Conservation (phyloP, 2,888 invertebrate genomes). For the Elegia similella region DNA sequence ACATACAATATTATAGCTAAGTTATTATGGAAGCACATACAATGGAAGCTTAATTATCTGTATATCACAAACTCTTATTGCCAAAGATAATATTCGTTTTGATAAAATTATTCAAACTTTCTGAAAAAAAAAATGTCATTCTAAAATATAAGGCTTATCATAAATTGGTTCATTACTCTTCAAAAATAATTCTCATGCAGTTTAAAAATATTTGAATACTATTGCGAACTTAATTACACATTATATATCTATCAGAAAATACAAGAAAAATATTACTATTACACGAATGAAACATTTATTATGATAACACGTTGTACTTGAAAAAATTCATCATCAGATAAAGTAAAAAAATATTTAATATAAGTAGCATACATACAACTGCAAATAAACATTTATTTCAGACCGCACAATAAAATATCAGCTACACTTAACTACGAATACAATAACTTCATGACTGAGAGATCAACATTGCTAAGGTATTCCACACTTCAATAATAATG, state of each 20-base stretch:
- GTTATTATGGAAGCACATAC: slow-evolving; percentile 16
- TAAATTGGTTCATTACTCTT: slow-evolving; percentile 3
- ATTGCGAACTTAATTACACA: neutral
- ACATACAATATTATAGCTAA: slow-evolving; percentile 1
- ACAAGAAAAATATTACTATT: slow-evolving; percentile 12
- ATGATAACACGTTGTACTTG: neutral
- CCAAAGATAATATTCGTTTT: slow-evolving; percentile 3
- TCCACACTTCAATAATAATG: neutral
- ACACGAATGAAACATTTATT: slow-evolving; percentile 14
- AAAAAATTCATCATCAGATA: neutral
- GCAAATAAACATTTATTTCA: neutral
- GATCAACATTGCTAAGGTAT: slow-evolving; percentile 1
- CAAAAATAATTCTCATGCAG: neutral
- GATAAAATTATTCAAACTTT: neutral
- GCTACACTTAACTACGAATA: neutral
- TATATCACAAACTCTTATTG: slow-evolving; percentile 13
- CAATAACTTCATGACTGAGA: neutral
- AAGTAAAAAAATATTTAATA: neutral
- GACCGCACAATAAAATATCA: neutral
- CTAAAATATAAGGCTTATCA: neutral
- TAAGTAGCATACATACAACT: neutral
- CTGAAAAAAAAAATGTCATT: neutral
- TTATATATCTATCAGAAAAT: neutral
- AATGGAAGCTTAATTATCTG: slow-evolving; percentile 13
- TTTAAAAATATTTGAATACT: neutral